A percentile compares a stretch with the other conserved stretches of the same genome.
These are phyloP conservation scores for Alexandromys fortis DNA, from an alignment of 2,113 vertebrate species.

Conservation along the genomic window DNA sequence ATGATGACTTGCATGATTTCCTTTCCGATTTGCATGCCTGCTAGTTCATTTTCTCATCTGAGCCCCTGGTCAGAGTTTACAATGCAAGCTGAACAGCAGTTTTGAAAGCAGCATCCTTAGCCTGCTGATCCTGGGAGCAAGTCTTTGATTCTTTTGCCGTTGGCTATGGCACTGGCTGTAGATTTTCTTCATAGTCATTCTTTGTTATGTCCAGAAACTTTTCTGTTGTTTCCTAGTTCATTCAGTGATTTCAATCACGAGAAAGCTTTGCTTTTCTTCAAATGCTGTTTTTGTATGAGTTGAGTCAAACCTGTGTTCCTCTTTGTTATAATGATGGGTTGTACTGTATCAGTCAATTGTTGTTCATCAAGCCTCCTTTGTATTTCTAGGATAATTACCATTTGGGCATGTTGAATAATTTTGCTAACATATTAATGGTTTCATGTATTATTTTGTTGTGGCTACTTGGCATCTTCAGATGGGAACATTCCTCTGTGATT, in stretches of 20 bases:
- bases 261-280: background rate
- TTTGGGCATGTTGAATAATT: background rate
- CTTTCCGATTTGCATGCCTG: background rate
- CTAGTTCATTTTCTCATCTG: constrained; percentile 7
- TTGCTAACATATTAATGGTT: background rate
- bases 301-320: background rate
- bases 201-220: background rate
- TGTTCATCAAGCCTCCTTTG: background rate
- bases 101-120: background rate
- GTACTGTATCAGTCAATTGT: background rate
- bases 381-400: background rate
- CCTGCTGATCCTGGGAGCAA: background rate
- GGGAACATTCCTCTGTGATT: background rate
- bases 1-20: background rate
- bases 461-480: background rate
- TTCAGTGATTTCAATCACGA: background rate
- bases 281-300: background rate
- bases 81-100: background rate
- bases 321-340: background rate
- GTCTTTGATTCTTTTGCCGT: background rate
- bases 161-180: background rate
- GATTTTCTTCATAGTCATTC: background rate
- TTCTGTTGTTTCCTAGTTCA: background rate
- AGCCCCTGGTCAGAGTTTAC: background rate
- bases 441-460: background rate